These are phyloP conservation scores for Ctenochaetus hawaiiensis DNA, from an alignment of 2,797 vertebrate species.

Conservation along the genomic window DNA sequence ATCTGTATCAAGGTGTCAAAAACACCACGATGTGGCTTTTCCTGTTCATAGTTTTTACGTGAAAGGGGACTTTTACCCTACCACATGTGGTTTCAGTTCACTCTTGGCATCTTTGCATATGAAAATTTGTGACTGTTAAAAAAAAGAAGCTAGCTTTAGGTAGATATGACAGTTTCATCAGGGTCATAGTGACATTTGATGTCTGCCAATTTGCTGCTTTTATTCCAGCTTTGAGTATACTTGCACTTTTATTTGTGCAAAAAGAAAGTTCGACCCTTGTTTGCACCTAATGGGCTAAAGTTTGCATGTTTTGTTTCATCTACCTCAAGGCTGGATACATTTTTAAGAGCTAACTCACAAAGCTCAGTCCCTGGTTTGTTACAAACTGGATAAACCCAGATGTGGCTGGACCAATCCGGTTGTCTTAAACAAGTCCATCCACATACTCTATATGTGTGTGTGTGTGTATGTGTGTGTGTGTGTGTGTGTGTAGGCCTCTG, in stretches of 20 bases:
- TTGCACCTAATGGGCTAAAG: not conserved
- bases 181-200: not conserved
- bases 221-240: not conserved
- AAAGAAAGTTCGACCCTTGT: not conserved
- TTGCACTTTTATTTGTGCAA: not conserved
- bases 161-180: not conserved
- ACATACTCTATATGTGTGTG: conserved; percentile 12
- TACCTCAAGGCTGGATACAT: not conserved
- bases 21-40: not conserved
- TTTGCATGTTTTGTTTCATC: not conserved
- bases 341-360: not conserved
- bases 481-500: conserved; percentile 7
- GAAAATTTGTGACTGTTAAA: not conserved
- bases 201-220: not conserved
- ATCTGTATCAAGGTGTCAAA: not conserved
- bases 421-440: conserved; percentile 14
- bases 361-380: not conserved
- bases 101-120: not conserved
- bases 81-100: conserved; percentile 41
- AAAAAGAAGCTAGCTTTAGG: not conserved
- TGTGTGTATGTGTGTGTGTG: conserved; percentile 10
- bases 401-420: conserved; percentile 7
- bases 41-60: conserved; percentile 16
- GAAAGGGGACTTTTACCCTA: conserved; percentile 23
- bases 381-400: conserved; percentile 44